Percentiles rank a stretch among this genome's conserved stretches.
Evolutionary conservation across 2,797 vertebrate genomes (phyloP).

Genomic region (Loris lydekkerianus): DNA sequence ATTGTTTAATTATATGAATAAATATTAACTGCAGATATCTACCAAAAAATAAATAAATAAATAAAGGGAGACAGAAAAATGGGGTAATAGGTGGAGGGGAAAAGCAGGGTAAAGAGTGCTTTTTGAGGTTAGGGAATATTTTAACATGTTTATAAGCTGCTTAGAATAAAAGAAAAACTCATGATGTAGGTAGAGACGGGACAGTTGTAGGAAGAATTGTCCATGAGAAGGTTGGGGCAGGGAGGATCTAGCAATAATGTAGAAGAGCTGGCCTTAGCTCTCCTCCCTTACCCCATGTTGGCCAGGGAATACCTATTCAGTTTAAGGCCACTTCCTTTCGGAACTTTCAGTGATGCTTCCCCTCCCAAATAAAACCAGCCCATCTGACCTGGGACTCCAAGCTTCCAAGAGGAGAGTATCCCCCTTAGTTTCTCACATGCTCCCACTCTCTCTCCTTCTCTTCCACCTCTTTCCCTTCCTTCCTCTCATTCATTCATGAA

Average conservation of each 20-base stretch:
- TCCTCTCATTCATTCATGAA: not conserved
- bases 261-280: not conserved
- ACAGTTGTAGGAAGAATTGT: not conserved
- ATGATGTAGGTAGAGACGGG: not conserved
- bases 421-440: not conserved
- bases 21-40: not conserved
- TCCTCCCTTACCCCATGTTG: not conserved
- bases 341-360: not conserved
- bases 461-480: not conserved
- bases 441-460: not conserved
- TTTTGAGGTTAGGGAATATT: slow-evolving; percentile 42
- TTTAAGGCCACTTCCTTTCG: not conserved
- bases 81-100: not conserved
- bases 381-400: not conserved
- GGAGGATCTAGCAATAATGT: not conserved
- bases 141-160: not conserved
- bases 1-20: slow-evolving; percentile 15
- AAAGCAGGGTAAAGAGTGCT: not conserved
- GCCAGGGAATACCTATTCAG: not conserved
- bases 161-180: not conserved
- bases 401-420: not conserved
- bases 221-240: not conserved
- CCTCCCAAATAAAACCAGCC: not conserved
- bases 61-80: not conserved
- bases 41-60: not conserved